Percentiles rank a stretch among this genome's conserved stretches.
Conservation (phyloP, 1,140 invertebrate species). For the Euglossa dilemma region DNA sequence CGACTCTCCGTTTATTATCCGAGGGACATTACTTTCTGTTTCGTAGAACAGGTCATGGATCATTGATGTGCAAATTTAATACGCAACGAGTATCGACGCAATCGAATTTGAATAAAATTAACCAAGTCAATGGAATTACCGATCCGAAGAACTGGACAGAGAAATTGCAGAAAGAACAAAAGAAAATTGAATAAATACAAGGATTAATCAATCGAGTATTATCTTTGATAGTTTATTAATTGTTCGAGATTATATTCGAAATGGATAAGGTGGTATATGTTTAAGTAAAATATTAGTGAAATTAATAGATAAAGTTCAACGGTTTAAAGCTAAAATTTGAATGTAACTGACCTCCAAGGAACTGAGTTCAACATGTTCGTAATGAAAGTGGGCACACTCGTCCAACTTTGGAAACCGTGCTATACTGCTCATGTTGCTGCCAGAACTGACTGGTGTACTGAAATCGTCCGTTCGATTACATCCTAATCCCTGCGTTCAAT, state of each 20-base stretch:
- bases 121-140: too few relatives aligned
- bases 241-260: too few relatives aligned
- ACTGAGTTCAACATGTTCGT: constrained; percentile 94
- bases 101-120: not conserved
- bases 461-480: constrained; percentile 76
- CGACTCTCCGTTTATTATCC: not conserved
- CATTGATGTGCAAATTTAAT: not conserved
- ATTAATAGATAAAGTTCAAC: not conserved
- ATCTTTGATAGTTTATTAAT: too few relatives aligned
- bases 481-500: constrained; percentile 71
- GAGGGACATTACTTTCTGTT: not conserved
- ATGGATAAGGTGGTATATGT: not conserved
- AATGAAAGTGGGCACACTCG: constrained; percentile 99
- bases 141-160: too few relatives aligned
- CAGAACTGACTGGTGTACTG: constrained; percentile 75
- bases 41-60: not conserved
- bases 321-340: not conserved
- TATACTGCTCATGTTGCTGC: constrained; percentile 78
- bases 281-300: not conserved
- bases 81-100: not conserved
- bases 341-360: constrained; percentile 85
- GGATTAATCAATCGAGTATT: too few relatives aligned
- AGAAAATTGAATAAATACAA: too few relatives aligned
- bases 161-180: too few relatives aligned
- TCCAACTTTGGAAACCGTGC: constrained; percentile 95